Base-by-base conservation (phyloP, 2,888 invertebrate species). In the Yponomeuta malinellus region DNA sequence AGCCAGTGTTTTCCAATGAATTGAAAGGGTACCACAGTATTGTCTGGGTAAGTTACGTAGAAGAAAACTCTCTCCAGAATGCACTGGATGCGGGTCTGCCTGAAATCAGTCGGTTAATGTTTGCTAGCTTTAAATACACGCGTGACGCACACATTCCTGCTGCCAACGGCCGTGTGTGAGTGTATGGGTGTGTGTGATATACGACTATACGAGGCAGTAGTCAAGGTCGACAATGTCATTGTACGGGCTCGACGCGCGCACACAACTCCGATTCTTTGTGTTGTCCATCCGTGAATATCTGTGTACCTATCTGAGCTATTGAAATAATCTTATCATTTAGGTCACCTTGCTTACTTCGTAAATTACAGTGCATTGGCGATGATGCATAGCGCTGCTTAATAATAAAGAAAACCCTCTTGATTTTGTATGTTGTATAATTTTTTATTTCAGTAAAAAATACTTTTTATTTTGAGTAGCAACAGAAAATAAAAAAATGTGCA, bases 151-250 rank as follows among this genome's bases (percentile, higher is more conserved):
- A 86, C 85, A 86, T 88, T 87, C 83, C 83, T 79, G 72, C 74
- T 75, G 75, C 73, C 74, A 75, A 72, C 74, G 71, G 74, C 75
- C 79, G 78, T 79, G 79, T 79, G 82, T 76, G 79, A 81, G 74
- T 76, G 72, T 72, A 74, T 78, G 52, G 70, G 76, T 74, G 74
- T 84, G 76, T 74, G 74, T 84, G 85, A 84, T 88, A 88, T 59
- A 85, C 82, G 85, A 85, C 43, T 43, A 43, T 88, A 85, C 82
- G 85, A 85, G 85, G 86, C 85, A 85, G 82, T 86, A 89, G 87
- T 89, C 91, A 92, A 92, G 92, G 92, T 92, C 91, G 89, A 81
- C 85, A 86, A 86, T 86, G 92, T 92, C 92, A 91, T 90, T 92
- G 92, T 90, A 92, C 83, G 83, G 83, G 83, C 83, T 80, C 80